A percentile compares a stretch with the other conserved stretches of the same genome.
phyloP scores from a whole-genome alignment of 1,140 invertebrate species.

The Achroia grisella region DNA sequence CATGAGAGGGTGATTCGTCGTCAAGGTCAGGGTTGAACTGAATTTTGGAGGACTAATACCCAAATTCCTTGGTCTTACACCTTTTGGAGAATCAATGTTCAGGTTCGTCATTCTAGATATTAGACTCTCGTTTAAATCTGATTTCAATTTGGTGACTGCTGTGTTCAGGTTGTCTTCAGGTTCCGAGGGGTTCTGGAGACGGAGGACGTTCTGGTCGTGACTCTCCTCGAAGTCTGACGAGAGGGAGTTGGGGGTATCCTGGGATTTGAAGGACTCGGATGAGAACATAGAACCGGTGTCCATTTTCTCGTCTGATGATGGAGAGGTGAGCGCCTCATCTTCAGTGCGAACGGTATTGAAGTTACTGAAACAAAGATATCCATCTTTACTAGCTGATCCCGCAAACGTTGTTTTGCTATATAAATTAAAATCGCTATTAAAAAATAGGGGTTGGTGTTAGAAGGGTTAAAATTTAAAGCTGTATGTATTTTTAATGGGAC shows the following conservation, averaged over 20 bases:
- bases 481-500: too few species aligned
- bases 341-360: slow-evolving; percentile 31
- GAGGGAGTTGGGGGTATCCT: slow-evolving; percentile 46
- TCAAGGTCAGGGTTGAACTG: slow-evolving; percentile 42
- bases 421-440: too few species aligned
- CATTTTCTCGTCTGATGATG: slow-evolving; percentile 60
- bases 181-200: slow-evolving; percentile 8
- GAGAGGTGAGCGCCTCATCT: slow-evolving; percentile 46
- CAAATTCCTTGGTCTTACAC: slow-evolving; percentile 28
- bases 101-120: slow-evolving; percentile 39
- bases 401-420: too few species aligned
- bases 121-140: slow-evolving; percentile 35
- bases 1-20: slow-evolving; percentile 55
- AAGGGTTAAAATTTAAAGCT: too few species aligned
- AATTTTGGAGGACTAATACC: slow-evolving; percentile 44
- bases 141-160: slow-evolving; percentile 11
- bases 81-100: slow-evolving; percentile 27
- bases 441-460: too few species aligned
- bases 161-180: slow-evolving; percentile 13
- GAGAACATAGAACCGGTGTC: slow-evolving; percentile 37
- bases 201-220: slow-evolving; percentile 14
- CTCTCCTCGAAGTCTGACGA: slow-evolving; percentile 43
- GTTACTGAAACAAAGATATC: slow-evolving; percentile 25
- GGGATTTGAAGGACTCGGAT: slow-evolving; percentile 35
- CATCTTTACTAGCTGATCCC: not conserved